Conservation (phyloP, 1,140 invertebrate genomes). For the Homarus americanus region DNA sequence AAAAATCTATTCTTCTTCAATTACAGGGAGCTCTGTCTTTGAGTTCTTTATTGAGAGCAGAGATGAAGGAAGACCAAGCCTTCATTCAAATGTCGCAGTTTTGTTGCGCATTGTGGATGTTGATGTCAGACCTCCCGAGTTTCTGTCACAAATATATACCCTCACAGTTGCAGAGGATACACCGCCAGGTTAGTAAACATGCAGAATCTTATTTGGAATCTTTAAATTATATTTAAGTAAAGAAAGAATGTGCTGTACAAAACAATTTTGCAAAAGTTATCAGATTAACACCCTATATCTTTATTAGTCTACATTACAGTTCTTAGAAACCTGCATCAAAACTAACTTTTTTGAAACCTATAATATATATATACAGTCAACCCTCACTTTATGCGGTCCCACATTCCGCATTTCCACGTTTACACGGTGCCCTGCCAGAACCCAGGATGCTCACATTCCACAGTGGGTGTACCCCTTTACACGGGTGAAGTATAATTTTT, state of each 20-base stretch:
- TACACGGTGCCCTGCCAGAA: no score
- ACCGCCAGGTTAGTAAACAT: constrained; percentile 51
- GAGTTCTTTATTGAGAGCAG: constrained; percentile 92
- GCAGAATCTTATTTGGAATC: neutral
- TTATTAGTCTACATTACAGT: no score
- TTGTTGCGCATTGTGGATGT: constrained; percentile 84
- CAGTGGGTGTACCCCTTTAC: no score
- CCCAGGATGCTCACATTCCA: no score
- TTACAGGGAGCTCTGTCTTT: constrained; percentile 87
- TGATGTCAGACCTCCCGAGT: constrained; percentile 78
- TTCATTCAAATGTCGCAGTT: constrained; percentile 88
- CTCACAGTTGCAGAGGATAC: constrained; percentile 74
- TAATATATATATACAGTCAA: no score
- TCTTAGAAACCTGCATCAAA: no score
- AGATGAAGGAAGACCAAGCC: constrained; percentile 85
- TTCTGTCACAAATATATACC: constrained; percentile 86
- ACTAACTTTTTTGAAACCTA: no score
- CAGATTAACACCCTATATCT: no score
- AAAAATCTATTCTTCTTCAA: no score
- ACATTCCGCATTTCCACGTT: no score
- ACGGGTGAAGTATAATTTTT: no score
- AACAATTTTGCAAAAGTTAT: neutral
- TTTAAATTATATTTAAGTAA: neutral
- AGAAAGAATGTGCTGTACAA: neutral
- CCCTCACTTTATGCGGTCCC: no score